Conservation (phyloP, 2,888 invertebrate genomes). For the Coelinius sp. region DNA sequence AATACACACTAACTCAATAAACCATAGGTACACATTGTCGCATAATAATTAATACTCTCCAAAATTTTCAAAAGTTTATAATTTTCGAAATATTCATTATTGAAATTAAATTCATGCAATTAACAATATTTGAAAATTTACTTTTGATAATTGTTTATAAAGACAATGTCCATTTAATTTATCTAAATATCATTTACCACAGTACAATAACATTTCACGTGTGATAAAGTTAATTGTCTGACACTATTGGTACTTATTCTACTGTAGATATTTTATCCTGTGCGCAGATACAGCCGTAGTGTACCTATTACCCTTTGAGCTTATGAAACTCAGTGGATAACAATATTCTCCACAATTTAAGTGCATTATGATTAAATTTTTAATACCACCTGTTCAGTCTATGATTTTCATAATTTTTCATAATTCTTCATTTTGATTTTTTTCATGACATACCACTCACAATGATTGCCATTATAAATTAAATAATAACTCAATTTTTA, state of each 20-base stretch:
- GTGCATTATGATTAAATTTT: neutral
- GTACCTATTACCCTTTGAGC: neutral
- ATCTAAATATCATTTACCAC: neutral
- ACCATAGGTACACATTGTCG: neutral
- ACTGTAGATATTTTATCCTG: neutral
- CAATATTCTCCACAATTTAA: neutral
- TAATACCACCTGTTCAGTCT: neutral
- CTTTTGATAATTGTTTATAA: neutral
- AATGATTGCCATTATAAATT: too few relatives aligned
- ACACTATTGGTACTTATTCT: conserved; percentile 13
- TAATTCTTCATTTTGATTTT: neutral
- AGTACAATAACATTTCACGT: neutral
- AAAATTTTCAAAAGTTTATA: neutral
- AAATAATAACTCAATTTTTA: too few relatives aligned
- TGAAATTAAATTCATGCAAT: neutral
- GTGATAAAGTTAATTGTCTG: conserved; percentile 1
- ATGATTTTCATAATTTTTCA: neutral
- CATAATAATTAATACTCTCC: neutral
- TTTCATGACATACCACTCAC: too few relatives aligned
- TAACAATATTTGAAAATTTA: neutral
- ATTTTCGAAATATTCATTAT: neutral
- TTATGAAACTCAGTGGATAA: conserved; percentile 9
- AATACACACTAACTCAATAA: neutral
- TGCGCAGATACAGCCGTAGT: conserved; percentile 21
- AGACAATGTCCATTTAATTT: neutral